Evolutionary conservation across 2,888 invertebrate genomes (phyloP), one percentile per base, ranked within the genome.

Genomic region (Hyles lineata): DNA sequence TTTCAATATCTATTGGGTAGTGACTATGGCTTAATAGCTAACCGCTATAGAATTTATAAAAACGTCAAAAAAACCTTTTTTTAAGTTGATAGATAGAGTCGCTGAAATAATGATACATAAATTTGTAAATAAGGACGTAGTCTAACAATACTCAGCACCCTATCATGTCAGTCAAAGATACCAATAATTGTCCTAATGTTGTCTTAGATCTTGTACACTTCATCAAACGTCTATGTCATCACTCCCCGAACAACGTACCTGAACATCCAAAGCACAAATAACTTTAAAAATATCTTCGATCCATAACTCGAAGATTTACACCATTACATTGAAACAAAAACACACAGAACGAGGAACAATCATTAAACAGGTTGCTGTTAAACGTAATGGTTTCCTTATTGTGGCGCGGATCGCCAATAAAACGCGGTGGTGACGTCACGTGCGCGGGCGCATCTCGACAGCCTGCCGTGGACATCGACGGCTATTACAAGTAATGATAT

Each of bases 321-420:
- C 23, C 23, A 63, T 67, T 67, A 67, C 11, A 35, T 21, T n/a
- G 29, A 70, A 70, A 70, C 58, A 58, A 70, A 58, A 70, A 71
- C 71, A 61, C 62, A 71, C 71, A 61, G 17, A 71, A 71, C 71
- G 21, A 50, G 60, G 62, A 71, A 71, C 71, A 61, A 71, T 52
- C 50, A 23, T 71, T 67, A 67, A 67, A 67, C 67, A 67, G 67
- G 67, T 67, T 67, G 67, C 50, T 67, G 67, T 67, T 67, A 17
- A 32, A n/a, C n/a, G 43, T 67, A 67, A 67, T 67, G 67, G 67
- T 67, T 67, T 67, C 67, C 67, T 67, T 67, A 67, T 67, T 50
- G 67, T 43, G 67, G 63, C 50, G 50, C 43, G 67, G 67, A 67
- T 67, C 67, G 67, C 67, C 67, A 67, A 67, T 67, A 67, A 67